Percentiles rank a stretch among this genome's conserved stretches.
Evolutionary conservation across 2,888 invertebrate genomes (phyloP).

Genomic region (Andrena flavipes): DNA sequence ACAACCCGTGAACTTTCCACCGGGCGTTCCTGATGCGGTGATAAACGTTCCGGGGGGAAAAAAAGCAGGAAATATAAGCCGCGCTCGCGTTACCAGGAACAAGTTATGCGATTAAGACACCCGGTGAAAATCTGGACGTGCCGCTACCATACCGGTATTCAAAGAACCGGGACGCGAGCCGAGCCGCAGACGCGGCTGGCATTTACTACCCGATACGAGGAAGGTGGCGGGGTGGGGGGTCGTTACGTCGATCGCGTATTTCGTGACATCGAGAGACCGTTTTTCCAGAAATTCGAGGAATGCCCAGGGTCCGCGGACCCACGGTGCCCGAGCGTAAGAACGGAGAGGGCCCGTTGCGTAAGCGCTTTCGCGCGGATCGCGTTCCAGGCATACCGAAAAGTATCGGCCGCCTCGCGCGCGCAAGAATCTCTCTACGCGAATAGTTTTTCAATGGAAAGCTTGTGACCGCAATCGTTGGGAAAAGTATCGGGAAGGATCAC

Average conservation of each 20-base stretch:
- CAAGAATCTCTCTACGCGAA: neutral
- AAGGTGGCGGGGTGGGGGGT: neutral
- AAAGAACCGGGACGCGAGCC: conserved; percentile 60
- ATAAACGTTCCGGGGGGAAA: conserved; percentile 43
- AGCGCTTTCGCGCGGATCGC: conserved; percentile 52
- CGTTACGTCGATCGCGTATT: conserved; percentile 54
- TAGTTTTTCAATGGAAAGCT: conserved; percentile 32
- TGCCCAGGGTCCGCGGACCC: conserved; percentile 49
- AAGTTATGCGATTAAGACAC: conserved; percentile 63
- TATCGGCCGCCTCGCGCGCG: conserved; percentile 12
- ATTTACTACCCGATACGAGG: conserved; percentile 60
- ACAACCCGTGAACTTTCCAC: conserved; percentile 57
- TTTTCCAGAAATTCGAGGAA: conserved; percentile 63
- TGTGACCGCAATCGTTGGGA: conserved; percentile 7
- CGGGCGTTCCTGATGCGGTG: conserved; percentile 45
- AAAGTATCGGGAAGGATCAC: conserved; percentile 11
- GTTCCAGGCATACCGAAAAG: conserved; percentile 34
- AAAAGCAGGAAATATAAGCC: conserved; percentile 61
- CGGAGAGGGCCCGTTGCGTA: conserved; percentile 50
- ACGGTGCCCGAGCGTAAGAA: conserved; percentile 19
- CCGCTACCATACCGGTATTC: conserved; percentile 63
- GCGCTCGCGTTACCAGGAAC: conserved; percentile 55
- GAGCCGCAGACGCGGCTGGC: conserved; percentile 51
- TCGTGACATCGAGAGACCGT: conserved; percentile 53
- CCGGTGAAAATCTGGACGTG: conserved; percentile 60